These are phyloP conservation scores for Ricordea florida DNA, from an alignment of 92 coral and sea anemone genomes.

Conservation along the genomic window DNA sequence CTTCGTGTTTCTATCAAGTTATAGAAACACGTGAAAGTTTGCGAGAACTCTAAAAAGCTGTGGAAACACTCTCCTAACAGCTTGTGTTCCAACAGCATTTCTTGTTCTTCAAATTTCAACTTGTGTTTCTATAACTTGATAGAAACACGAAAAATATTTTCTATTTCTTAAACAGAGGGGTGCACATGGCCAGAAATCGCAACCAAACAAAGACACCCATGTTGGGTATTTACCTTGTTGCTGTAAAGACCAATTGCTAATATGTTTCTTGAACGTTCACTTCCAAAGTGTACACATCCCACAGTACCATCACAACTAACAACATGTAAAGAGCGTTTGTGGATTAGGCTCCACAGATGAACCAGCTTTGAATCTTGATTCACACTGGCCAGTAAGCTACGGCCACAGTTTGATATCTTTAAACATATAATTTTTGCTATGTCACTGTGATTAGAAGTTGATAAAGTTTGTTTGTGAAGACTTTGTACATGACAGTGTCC, in stretches of 20 bases:
- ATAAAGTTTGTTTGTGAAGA: slow-evolving; percentile 48
- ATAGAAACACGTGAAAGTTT: too few species aligned
- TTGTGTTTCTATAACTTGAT: too few species aligned
- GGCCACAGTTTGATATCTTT: slow-evolving; percentile 81
- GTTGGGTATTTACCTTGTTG: slow-evolving; percentile 74
- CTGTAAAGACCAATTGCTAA: slow-evolving; percentile 70
- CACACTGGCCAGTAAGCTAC: slow-evolving; percentile 71
- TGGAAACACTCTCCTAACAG: too few species aligned
- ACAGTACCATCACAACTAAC: slow-evolving; percentile 68
- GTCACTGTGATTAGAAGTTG: slow-evolving; percentile 23
- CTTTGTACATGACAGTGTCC: slow-evolving; percentile 91
- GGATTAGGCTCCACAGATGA: slow-evolving; percentile 69
- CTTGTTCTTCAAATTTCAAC: too few species aligned
- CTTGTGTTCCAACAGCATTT: too few species aligned
- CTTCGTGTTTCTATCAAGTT: too few species aligned
- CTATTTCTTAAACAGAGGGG: too few species aligned
- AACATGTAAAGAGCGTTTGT: slow-evolving; percentile 49
- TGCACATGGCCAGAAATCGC: too few species aligned
- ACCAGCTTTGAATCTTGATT: slow-evolving; percentile 57
- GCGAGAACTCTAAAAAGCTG: too few species aligned
- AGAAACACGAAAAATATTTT: too few species aligned
- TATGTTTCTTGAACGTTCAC: slow-evolving; percentile 63
- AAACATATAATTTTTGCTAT: slow-evolving; percentile 63
- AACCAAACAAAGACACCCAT: too few species aligned
- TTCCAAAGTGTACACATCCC: slow-evolving; percentile 80